A percentile compares a stretch with the other conserved stretches of the same genome.
These are phyloP conservation scores for Tetrax tetrax DNA, from an alignment of 2,113 vertebrate genomes.

Conservation along the genomic window DNA sequence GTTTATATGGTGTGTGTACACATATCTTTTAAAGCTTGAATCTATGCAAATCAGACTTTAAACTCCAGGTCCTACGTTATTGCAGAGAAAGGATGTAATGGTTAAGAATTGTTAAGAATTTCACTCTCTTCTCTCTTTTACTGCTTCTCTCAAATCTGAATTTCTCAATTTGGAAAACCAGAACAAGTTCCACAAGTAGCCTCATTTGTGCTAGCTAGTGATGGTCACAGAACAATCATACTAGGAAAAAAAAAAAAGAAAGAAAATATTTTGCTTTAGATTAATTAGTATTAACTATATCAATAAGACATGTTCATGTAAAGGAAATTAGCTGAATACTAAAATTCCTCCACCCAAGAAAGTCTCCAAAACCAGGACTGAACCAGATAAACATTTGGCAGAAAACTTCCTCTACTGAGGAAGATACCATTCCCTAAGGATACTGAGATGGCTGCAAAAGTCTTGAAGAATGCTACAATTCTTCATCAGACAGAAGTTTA, in stretches of 20 bases:
- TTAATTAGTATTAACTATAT: neutral
- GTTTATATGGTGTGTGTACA: neutral
- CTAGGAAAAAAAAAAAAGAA: neutral
- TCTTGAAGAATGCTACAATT: neutral
- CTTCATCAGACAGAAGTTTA: neutral
- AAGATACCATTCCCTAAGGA: neutral
- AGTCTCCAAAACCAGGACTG: neutral
- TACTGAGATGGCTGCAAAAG: neutral
- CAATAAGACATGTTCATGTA: neutral
- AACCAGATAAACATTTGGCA: neutral
- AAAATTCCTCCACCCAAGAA: neutral
- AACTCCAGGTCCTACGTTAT: neutral
- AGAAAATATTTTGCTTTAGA: neutral
- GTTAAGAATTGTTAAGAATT: neutral
- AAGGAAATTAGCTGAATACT: constrained; percentile 43
- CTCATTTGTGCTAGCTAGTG: neutral
- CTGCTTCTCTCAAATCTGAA: neutral
- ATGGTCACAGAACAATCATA: neutral
- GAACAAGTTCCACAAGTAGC: neutral
- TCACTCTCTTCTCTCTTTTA: neutral
- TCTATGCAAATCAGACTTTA: constrained; percentile 7
- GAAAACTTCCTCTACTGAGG: neutral
- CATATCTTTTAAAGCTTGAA: neutral
- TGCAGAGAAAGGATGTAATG: neutral
- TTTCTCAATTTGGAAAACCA: neutral